A percentile compares a stretch with the other conserved stretches of the same genome.
phyloP scores from a whole-genome alignment of 2,888 invertebrate species.

The Drosophila vallismaia region DNA sequence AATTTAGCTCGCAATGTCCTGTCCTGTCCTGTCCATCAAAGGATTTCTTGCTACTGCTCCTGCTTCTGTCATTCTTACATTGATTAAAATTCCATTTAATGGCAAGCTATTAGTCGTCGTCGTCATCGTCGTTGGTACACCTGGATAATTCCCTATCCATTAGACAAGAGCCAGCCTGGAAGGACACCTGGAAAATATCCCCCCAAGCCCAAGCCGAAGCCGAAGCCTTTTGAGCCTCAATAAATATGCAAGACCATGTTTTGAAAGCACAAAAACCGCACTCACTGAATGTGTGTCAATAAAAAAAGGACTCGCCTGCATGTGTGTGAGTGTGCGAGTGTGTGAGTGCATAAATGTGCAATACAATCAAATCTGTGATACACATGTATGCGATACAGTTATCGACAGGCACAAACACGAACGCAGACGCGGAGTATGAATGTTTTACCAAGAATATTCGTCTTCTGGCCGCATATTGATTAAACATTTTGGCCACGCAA shows the following conservation, averaged over 20 bases:
- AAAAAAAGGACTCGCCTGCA: background rate
- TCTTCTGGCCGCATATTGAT: slow-evolving; percentile 63
- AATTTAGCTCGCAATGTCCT: slow-evolving; percentile 24
- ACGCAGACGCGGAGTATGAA: too few relatives aligned
- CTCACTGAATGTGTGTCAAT: slow-evolving; percentile 33
- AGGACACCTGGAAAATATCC: slow-evolving; percentile 21
- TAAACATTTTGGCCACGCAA: slow-evolving; percentile 74
- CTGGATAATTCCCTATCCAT: slow-evolving; percentile 28
- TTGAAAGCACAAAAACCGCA: slow-evolving; percentile 10
- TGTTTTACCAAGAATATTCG: slow-evolving; percentile 23
- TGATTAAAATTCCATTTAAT: background rate
- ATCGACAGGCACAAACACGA: background rate
- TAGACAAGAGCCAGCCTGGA: background rate
- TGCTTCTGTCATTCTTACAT: background rate
- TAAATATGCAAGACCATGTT: slow-evolving; percentile 32
- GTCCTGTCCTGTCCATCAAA: slow-evolving; percentile 4
- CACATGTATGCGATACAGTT: slow-evolving; percentile 5
- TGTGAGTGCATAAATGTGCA: slow-evolving; percentile 5
- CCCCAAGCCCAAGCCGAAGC: background rate
- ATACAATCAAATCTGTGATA: background rate
- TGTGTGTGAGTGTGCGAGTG: background rate
- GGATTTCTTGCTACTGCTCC: background rate
- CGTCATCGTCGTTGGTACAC: background rate
- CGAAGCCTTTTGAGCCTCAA: slow-evolving; percentile 8
- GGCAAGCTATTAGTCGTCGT: background rate